Evolutionary conservation across 2,797 vertebrate genomes (phyloP), one percentile per base, ranked within the genome.

Genomic region (Spea hammondii): DNA sequence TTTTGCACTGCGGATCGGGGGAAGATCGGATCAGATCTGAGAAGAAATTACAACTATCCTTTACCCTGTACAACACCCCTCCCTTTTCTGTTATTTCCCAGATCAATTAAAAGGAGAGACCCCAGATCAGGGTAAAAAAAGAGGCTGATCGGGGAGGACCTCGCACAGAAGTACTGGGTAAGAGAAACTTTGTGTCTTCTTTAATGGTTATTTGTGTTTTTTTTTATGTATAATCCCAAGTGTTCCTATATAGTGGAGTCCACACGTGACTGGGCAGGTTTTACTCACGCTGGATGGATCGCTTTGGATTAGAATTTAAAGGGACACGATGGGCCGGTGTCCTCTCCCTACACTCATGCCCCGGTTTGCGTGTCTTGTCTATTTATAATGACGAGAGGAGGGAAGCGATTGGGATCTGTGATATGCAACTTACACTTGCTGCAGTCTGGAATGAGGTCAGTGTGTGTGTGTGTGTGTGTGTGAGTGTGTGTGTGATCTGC

Each of bases 131-230:
- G 51, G 76, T 72, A 17, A 9, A 32, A 32, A 32, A 32, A 46
- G 75, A 79, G 77, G 80, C 65, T 73, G 79, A 67, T 65, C 32
- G 85, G 84, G 83, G 84, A 62, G 86, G 83, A 86, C 49, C 72
- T 65, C 70, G 64, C 48, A 49, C 76, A 50, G 51, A 12, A 86
- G 83, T 79, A 83, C 86, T 86, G 85, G 88, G 89, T 89, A 89
- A 87, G 89, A 85, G 82, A 87, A 88, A 88, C 80, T 90, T 89
- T 88, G 83, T 79, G 78, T 74, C 76, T 77, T 65, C 49, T 77
- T 59, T 62, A 17, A 62, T 32, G 59, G n/a, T 62, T 62, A 17
- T 17, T 57, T 57, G 5, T 65, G 49, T 14, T 47, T 8, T 70
- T 8, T 70, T 54, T 64, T 47, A 50, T 68, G 50, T 14, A 6